Evolutionary conservation across 2,888 invertebrate genomes (phyloP), one percentile per base, ranked within the genome.

Genomic region (Invenusta paracnida): DNA sequence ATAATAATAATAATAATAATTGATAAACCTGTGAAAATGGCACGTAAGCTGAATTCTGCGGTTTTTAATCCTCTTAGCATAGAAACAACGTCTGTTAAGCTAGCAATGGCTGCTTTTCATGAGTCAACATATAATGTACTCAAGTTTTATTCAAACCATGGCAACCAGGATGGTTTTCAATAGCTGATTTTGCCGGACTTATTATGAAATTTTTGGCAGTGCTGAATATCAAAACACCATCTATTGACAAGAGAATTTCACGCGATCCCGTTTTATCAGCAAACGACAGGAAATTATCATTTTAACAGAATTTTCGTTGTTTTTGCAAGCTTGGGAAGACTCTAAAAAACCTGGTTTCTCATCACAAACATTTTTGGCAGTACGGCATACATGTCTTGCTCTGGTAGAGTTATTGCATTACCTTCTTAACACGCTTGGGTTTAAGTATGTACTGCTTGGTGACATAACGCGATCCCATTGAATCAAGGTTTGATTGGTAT

Each of bases 151-250:
- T 30, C 5, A 30, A 31, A 1, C 17, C 82, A 81, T 23, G 82
- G 28, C 1, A 23, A 23, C 28, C n/a, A 23, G 28, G 25, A 1
- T 1, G 82, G 82, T 0, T 29, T 1, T 2, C n/a, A 11, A 81
- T 28, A 0, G 82, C 82, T 25, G 31, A 23, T 1, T 81, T 81
- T 81, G 1, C 28, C 25, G 25, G 82, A 11, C n/a, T 23, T 1
- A 2, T 81, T 25, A 29, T 81, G 82, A 81, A 81, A 23, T 28
- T 81, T 23, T 81, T n/a, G 82, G 31, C 29, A 27, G 82, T 81
- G 23, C 82, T 81, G 30, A 81, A 81, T 31, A 28, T 48, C 48
- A 48, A 48, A 48, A 48, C 48, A 48, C 48, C 48, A 48, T 48
- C 48, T 48, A 48, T 48, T 48, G 48, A 17, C 48, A 48, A 48